These are phyloP conservation scores for Osedax frankpressi DNA, from an alignment of 2,888 invertebrate species.

Conservation along the genomic window DNA sequence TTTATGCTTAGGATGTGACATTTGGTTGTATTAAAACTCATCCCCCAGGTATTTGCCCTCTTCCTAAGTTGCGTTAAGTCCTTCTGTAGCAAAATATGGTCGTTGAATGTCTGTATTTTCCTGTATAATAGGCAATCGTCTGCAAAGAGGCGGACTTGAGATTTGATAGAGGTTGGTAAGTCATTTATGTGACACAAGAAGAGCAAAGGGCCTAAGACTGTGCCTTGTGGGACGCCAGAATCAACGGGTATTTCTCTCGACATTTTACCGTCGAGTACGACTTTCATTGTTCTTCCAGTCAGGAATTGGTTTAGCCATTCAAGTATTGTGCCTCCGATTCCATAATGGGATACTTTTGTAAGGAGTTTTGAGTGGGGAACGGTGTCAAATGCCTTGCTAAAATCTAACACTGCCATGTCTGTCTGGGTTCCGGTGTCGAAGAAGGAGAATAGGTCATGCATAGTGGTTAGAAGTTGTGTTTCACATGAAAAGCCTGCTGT, in stretches of 20 bases:
- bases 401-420: background rate
- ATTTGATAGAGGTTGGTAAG: background rate
- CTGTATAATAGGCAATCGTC: too few species aligned
- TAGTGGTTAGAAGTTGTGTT: conserved; percentile 24
- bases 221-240: background rate
- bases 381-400: background rate
- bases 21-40: too few species aligned
- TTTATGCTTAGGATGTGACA: too few species aligned
- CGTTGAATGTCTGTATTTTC: too few species aligned
- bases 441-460: conserved; percentile 4
- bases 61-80: too few species aligned
- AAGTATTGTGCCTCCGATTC: background rate
- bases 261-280: background rate
- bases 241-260: background rate
- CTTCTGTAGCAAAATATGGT: too few species aligned
- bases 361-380: background rate
- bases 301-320: background rate
- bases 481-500: conserved; percentile 22
- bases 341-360: background rate
- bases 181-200: background rate
- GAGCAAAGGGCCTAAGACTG: background rate
- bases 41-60: too few species aligned
- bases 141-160: too few species aligned
- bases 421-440: background rate
- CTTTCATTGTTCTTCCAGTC: background rate